These are phyloP conservation scores for Eriosoma lanigerum DNA, from an alignment of 1,140 invertebrate genomes.

Conservation along the genomic window DNA sequence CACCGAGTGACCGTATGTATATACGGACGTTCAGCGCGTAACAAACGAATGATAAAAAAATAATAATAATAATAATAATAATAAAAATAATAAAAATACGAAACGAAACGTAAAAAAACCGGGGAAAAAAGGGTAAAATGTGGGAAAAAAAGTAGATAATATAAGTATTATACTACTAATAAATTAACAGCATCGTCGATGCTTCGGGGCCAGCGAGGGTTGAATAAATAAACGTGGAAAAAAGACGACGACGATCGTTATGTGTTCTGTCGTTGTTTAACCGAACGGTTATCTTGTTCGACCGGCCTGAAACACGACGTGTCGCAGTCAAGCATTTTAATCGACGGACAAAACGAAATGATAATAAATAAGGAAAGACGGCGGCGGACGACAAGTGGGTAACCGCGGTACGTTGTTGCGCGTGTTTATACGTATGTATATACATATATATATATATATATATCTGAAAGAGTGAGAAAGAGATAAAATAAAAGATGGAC, in stretches of 20 bases:
- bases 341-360: constrained; percentile 48
- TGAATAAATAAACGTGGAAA: constrained; percentile 45
- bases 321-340: constrained; percentile 49
- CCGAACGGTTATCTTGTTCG: constrained; percentile 51
- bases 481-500: not conserved
- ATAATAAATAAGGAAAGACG: constrained; percentile 40
- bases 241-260: constrained; percentile 43
- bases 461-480: not conserved
- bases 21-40: not conserved
- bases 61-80: constrained; percentile 15
- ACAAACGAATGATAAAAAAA: not conserved
- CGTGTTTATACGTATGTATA: not conserved
- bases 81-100: not conserved
- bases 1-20: not conserved
- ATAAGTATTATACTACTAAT: not conserved
- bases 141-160: not conserved
- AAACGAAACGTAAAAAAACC: not conserved
- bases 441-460: not conserved
- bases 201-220: constrained; percentile 1
- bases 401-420: no score
- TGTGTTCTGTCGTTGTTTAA: constrained; percentile 50
- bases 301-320: constrained; percentile 50
- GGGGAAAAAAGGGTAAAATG: not conserved
- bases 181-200: constrained; percentile 33
- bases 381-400: not conserved